Evolutionary conservation across 1,140 invertebrate genomes (phyloP).

Genomic region (Aphelenchoides avenae): DNA sequence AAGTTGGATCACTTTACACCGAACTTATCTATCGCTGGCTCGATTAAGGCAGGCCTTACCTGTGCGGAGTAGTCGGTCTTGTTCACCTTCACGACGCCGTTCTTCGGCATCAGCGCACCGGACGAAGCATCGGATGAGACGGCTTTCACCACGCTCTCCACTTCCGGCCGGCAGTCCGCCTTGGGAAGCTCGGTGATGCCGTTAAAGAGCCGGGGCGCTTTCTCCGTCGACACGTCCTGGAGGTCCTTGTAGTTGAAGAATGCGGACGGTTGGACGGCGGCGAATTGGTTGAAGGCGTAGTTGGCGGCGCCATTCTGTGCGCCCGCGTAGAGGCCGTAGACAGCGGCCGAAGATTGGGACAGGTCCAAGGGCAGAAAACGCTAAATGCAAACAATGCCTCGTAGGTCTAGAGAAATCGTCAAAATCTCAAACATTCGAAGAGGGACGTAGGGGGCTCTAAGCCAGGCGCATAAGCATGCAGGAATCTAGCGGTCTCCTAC

Average conservation of each 20-base stretch:
- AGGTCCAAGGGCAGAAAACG: conserved; percentile 18
- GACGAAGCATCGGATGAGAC: not conserved
- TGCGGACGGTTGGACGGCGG: not conserved
- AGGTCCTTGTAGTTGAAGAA: conserved; percentile 8
- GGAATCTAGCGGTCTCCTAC: no score
- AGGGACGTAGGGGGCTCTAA: no score
- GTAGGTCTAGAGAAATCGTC: no score
- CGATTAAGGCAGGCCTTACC: no score
- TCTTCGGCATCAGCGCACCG: not conserved
- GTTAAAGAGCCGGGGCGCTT: not conserved
- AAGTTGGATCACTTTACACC: conserved; percentile 4
- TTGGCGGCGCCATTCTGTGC: conserved; percentile 1
- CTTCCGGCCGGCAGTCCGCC: not conserved
- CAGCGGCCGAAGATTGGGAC: conserved; percentile 7
- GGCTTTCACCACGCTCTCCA: not conserved
- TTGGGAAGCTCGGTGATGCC: not conserved
- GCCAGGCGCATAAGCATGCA: no score
- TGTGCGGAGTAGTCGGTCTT: conserved; percentile 11
- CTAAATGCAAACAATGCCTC: no score
- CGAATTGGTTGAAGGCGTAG: not conserved
- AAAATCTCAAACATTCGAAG: no score
- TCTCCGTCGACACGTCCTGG: not conserved
- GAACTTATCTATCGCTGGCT: no score
- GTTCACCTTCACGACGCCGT: not conserved
- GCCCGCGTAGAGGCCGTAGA: conserved; percentile 11